These are phyloP conservation scores for Scomber colias DNA, from an alignment of 2,113 vertebrate species.

Conservation along the genomic window DNA sequence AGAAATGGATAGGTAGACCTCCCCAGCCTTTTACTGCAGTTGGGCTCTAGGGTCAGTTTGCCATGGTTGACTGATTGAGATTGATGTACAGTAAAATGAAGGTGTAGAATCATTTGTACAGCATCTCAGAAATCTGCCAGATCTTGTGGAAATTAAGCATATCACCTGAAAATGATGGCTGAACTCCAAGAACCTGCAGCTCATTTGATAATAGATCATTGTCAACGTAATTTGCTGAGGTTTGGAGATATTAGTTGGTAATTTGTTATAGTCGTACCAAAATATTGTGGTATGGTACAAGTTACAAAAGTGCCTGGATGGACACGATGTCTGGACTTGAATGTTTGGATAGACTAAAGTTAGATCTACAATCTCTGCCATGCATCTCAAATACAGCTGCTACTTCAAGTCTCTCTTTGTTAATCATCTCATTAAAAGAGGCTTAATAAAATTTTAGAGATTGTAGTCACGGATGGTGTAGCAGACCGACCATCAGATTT, in stretches of 20 bases:
- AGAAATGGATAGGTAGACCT: not conserved
- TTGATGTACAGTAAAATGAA: not conserved
- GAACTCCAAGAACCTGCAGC: not conserved
- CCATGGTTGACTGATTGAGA: not conserved
- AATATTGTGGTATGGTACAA: not conserved
- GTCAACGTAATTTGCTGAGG: not conserved
- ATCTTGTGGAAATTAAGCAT: not conserved
- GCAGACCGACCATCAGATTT: conserved; percentile 1
- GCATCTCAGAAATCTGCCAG: not conserved
- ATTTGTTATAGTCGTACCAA: not conserved
- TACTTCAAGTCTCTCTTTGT: not conserved
- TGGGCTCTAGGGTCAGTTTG: not conserved
- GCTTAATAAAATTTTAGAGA: not conserved
- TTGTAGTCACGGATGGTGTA: conserved; percentile 17
- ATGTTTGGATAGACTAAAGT: not conserved
- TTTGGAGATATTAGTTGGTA: not conserved
- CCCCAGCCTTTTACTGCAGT: not conserved
- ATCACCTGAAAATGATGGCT: not conserved
- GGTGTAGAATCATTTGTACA: not conserved
- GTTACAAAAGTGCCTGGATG: conserved; percentile 6
- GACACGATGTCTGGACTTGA: not conserved
- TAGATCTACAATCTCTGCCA: not conserved
- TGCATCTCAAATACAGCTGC: not conserved
- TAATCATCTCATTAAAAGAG: too few species aligned
- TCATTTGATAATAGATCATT: not conserved